Evolutionary conservation across 2,888 invertebrate genomes (phyloP), one percentile per base, ranked within the genome.

Genomic region (Microplitis deprimator): DNA sequence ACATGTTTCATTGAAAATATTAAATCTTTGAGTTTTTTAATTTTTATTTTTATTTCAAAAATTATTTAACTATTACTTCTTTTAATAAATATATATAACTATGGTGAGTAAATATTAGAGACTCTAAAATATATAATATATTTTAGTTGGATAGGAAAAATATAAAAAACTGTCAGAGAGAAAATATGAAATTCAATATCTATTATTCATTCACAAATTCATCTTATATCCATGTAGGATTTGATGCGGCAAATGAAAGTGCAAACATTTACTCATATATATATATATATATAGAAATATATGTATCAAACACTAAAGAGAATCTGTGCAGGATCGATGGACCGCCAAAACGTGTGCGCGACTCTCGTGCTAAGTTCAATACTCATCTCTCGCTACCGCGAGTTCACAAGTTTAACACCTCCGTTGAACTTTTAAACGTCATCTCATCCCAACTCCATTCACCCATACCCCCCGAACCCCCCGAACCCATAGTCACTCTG

Each of bases 351-450:
- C 60, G 50, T 16, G 39, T 74, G 62, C 71, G 59, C 40, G 38
- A 62, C 60, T 67, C 67, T 59, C 68, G 38, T 29, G 29, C 40
- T 38, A 68, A 74, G 74, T 74, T 61, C 71, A 6, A 71, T 62
- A 59, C 41, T 50, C 68, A 68, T 41, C 40, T 17, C 68, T 50
- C 17, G 50, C 40, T 13, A 50, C 17, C 50, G 10, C 50, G 50
- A 50, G 50, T 50, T 50, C 50, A 13, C 13, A 50, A 50, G 50
- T 50, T 50, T 50, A 50, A 50, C 50, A 67, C n/a, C 39, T 29
- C 38, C 6, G 1, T 29, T 5, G 50, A 50, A 50, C 13, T 50
- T 50, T 13, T 13, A 50, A 50, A 50, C 13, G 50, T 8, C 10
- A 50, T 10, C 20, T n/a, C 67, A n/a, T 29, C 38, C 61, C 16